A percentile compares a stretch with the other conserved stretches of the same genome.
These are phyloP conservation scores for Andrena minutula DNA, from an alignment of 2,888 invertebrate species.

Conservation along the genomic window DNA sequence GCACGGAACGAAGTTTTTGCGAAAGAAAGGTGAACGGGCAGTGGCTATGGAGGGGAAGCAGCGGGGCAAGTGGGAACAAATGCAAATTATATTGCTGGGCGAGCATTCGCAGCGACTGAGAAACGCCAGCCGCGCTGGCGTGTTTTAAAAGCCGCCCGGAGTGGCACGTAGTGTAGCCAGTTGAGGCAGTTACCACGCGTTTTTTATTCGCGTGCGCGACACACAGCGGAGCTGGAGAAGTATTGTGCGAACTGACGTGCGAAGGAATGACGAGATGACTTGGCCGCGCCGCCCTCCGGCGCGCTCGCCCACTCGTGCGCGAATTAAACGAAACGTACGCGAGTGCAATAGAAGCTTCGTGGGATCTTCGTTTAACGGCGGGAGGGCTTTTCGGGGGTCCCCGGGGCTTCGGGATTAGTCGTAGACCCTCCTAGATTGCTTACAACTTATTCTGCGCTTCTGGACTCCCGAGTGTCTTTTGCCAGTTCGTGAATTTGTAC, in stretches of 20 bases:
- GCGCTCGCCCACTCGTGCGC: too few relatives aligned
- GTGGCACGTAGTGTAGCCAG: constrained; percentile 28
- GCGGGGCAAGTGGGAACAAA: constrained; percentile 27
- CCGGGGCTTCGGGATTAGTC: too few relatives aligned
- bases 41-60: neutral
- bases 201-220: constrained; percentile 20
- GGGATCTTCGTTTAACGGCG: too few relatives aligned
- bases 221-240: constrained; percentile 4
- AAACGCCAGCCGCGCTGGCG: neutral
- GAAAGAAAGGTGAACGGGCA: neutral
- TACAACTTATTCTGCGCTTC: too few relatives aligned
- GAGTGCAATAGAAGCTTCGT: too few relatives aligned
- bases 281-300: too few relatives aligned
- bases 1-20: constrained; percentile 35
- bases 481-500: too few relatives aligned
- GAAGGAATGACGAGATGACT: constrained; percentile 21
- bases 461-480: too few relatives aligned
- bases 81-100: constrained; percentile 54
- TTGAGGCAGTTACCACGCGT: constrained; percentile 35
- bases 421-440: too few relatives aligned
- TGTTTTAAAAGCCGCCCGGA: constrained; percentile 34
- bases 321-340: too few relatives aligned
- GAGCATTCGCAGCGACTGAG: constrained; percentile 30
- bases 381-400: too few relatives aligned
- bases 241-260: constrained; percentile 27